phyloP scores from a whole-genome alignment of 2,113 vertebrate genomes.

The Hipposideros armiger region DNA sequence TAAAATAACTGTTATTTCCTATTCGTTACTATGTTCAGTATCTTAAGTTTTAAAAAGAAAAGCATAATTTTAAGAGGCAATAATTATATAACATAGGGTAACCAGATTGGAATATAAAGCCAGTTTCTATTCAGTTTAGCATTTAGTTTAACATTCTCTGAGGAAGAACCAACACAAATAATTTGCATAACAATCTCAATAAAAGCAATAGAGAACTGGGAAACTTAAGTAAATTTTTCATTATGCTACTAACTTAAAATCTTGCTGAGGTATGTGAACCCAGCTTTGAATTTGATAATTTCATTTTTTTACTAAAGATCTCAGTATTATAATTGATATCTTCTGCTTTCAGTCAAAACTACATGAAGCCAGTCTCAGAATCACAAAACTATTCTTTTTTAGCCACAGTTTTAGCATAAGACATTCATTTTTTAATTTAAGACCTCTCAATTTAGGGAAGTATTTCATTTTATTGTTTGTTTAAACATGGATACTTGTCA shows the following conservation, averaged over 20 bases:
- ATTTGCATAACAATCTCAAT: background rate
- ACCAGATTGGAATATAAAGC: background rate
- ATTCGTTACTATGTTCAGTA: background rate
- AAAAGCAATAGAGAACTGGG: background rate
- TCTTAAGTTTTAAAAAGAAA: background rate
- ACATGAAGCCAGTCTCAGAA: background rate
- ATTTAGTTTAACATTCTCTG: background rate
- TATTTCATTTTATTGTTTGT: conserved; percentile 28
- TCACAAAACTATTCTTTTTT: background rate
- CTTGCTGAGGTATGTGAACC: background rate
- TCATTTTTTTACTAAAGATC: background rate
- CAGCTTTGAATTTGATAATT: conserved; percentile 11
- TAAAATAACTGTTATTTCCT: background rate
- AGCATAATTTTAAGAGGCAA: background rate
- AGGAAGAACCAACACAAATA: background rate
- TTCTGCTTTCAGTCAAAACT: background rate
- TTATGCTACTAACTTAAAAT: background rate
- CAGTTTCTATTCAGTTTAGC: background rate
- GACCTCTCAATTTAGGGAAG: background rate
- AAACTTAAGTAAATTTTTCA: background rate
- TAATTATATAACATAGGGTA: background rate
- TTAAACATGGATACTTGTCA: background rate
- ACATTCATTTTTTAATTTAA: conserved; percentile 37
- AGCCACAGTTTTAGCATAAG: background rate
- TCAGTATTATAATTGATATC: background rate